phyloP scores from a whole-genome alignment of 2,888 invertebrate species.

The Andrena haemorrhoa region DNA sequence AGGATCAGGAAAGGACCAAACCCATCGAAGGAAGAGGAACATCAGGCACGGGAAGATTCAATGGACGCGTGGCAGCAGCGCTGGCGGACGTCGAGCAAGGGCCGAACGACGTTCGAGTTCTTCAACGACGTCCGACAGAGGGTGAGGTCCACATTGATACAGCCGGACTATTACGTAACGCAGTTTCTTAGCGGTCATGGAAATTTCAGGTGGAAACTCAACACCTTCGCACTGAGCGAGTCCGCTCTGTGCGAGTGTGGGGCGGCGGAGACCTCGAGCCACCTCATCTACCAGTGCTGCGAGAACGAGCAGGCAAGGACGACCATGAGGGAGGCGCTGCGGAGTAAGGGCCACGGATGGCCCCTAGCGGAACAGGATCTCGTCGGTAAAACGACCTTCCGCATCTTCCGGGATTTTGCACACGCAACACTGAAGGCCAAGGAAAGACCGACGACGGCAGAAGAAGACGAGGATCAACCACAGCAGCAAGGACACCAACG shows the following conservation, averaged over 20 bases:
- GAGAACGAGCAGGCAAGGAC: neutral
- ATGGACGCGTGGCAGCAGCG: neutral
- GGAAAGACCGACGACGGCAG: neutral
- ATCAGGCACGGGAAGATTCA: neutral
- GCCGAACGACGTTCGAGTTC: neutral
- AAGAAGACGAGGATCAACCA: neutral
- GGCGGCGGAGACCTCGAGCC: neutral
- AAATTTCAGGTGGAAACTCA: neutral
- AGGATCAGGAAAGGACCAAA: neutral
- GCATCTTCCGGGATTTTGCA: neutral
- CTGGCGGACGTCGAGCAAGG: neutral
- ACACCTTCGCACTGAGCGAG: neutral
- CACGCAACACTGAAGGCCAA: neutral
- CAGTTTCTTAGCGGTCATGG: constrained; percentile 2
- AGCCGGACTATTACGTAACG: neutral
- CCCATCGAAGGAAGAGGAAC: neutral
- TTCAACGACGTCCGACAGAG: neutral
- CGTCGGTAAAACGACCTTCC: neutral
- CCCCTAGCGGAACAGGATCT: neutral
- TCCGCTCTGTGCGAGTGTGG: neutral
- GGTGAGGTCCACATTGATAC: neutral
- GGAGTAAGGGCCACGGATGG: neutral
- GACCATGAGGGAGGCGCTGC: neutral
- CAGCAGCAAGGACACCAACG: neutral
- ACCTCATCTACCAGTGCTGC: neutral